Evolutionary conservation across 2,113 vertebrate species (phyloP).

Genomic region (Athene cunicularia): DNA sequence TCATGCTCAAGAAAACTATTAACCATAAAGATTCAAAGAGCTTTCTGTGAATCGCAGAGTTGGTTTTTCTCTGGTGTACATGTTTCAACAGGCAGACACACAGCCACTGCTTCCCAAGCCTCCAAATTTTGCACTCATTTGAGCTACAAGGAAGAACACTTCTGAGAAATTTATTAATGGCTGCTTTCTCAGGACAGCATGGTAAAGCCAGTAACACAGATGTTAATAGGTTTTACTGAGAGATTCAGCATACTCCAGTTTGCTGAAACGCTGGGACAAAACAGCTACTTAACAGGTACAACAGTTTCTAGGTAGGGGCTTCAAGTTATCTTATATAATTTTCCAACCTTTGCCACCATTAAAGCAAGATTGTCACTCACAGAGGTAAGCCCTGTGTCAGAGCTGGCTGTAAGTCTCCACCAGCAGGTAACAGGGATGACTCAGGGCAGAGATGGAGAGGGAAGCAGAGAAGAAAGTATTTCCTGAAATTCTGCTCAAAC

Average conservation of each 20-base stretch:
- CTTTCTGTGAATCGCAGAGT: background rate
- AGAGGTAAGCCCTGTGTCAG: background rate
- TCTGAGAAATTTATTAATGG: background rate
- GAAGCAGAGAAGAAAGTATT: background rate
- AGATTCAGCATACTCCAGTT: background rate
- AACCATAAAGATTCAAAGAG: conserved; percentile 6
- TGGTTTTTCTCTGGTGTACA: background rate
- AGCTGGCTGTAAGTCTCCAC: background rate
- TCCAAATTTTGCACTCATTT: background rate
- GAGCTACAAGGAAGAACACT: background rate
- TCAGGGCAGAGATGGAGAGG: background rate
- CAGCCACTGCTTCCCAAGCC: background rate
- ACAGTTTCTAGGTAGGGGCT: background rate
- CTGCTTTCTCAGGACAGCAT: background rate
- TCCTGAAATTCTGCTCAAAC: background rate
- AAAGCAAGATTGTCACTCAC: background rate
- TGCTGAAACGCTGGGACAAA: background rate
- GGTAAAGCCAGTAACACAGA: background rate
- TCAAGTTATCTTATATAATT: background rate
- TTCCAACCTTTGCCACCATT: background rate
- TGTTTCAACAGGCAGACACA: background rate
- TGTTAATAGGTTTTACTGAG: background rate
- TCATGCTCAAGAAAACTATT: background rate
- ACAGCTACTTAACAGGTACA: background rate
- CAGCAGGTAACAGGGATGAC: background rate